phyloP scores from a whole-genome alignment of 2,797 vertebrate genomes.

The Takifugu rubripes region DNA sequence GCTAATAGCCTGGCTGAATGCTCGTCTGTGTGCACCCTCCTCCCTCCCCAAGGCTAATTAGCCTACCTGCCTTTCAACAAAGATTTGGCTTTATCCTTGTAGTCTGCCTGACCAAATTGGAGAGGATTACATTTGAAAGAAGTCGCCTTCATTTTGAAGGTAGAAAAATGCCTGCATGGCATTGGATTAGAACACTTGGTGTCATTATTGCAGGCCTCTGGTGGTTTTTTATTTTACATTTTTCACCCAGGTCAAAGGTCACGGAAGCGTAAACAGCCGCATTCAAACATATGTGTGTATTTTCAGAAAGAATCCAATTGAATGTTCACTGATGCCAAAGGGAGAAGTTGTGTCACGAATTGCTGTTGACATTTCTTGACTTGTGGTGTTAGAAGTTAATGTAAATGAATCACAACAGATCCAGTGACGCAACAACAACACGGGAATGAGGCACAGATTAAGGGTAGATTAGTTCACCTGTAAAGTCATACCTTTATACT shows the following conservation, averaged over 20 bases:
- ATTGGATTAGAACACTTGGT: constrained; percentile 49
- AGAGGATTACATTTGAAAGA: constrained; percentile 78
- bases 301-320: constrained; percentile 13
- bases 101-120: constrained; percentile 73
- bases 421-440: constrained; percentile 72
- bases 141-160: constrained; percentile 52
- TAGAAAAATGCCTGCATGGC: constrained; percentile 54
- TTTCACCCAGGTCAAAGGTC: constrained; percentile 23
- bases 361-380: constrained; percentile 56
- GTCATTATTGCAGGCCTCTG: constrained; percentile 24
- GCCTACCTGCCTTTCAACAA: constrained; percentile 82
- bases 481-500: constrained; percentile 20
- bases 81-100: constrained; percentile 79
- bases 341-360: constrained; percentile 24
- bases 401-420: constrained; percentile 72
- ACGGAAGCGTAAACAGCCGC: constrained; percentile 8
- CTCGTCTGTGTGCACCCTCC: constrained; percentile 77
- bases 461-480: constrained; percentile 86
- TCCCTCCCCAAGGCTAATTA: constrained; percentile 79
- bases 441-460: constrained; percentile 84
- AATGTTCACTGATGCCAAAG: constrained; percentile 29
- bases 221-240: constrained; percentile 7
- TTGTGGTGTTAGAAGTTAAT: constrained; percentile 65
- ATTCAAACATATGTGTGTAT: background rate
- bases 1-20: constrained; percentile 97